Evolutionary conservation across 2,113 vertebrate genomes (phyloP), one percentile per base, ranked within the genome.

Genomic region (Nothoprocta perdicaria): DNA sequence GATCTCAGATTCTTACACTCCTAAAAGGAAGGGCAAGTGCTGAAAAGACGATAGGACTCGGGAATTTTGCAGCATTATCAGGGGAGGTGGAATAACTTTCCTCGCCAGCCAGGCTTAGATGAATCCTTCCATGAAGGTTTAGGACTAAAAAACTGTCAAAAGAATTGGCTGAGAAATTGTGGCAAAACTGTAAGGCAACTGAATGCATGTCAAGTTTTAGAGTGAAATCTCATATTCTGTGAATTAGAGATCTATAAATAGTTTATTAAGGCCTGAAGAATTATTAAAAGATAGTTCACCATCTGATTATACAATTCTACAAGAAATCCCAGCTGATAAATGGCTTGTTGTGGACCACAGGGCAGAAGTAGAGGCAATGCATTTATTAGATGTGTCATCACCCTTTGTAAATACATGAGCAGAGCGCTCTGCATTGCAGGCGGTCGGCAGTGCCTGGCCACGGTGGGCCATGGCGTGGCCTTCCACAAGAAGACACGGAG

Each of bases 301-400:
- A 86, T 40, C 77, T 84, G 69, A 45, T 78, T 88, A 65, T 61
- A 35, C 57, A 58, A 66, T 80, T 43, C 57, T 86, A 80, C 61
- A 85, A 40, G 76, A 88, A n/a, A 58, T 83, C 58, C 33, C 92
- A 82, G 68, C 65, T 83, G 89, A 62, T 84, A 46, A 90, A 17
- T 53, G 89, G 72, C 71, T 91, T 91, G 45, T 66, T 94, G 89
- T 87, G 71, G 84, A 93, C 62, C 69, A 50, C 67, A 62, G 50
- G 74, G 80, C 11, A 50, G 91, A 85, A 92, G 45, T 10, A 80
- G 82, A 82, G 67, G 81, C 67, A 73, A 40, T 33, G 24, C 8
- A 7, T 88, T 88, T 81, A 43, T 55, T 55, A 84, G 80, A 94
- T 72, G 62, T 81, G 80, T 73, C 91, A 60, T 78, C 73, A 71